Conservation (phyloP, 2,888 invertebrate species). For the Spicauda simplicius region DNA sequence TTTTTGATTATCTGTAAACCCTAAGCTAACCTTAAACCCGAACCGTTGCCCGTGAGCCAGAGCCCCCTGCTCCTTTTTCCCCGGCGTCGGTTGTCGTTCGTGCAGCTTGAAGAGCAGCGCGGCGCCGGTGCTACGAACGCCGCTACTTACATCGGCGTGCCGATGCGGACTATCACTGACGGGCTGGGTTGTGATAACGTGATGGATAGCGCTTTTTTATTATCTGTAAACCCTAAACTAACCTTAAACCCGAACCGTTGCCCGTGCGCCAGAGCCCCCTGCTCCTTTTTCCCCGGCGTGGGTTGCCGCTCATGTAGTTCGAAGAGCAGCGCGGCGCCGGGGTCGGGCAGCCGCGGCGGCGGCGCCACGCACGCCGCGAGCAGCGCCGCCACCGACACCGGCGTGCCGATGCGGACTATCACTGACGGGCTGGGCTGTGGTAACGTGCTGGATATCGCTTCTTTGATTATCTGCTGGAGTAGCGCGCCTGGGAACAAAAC, state of each 20-base stretch:
- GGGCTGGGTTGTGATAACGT: slow-evolving; percentile 73
- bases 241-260: slow-evolving; percentile 80
- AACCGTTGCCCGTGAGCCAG: slow-evolving; percentile 32
- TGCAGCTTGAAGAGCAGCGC: slow-evolving; percentile 84
- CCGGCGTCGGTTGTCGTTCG: slow-evolving; percentile 61
- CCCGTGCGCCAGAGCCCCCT: slow-evolving; percentile 52
- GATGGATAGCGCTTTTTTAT: no score
- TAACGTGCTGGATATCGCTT: slow-evolving; percentile 66
- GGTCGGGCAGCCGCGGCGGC: slow-evolving; percentile 84
- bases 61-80: slow-evolving; percentile 63
- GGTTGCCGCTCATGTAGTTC: slow-evolving; percentile 80
- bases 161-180: slow-evolving; percentile 84
- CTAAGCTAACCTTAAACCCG: no score
- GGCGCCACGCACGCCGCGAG: slow-evolving; percentile 84
- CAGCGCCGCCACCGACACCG: slow-evolving; percentile 85
- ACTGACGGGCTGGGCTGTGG: slow-evolving; percentile 60
- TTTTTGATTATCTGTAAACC: no score
- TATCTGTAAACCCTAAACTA: no score
- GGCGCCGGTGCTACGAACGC: slow-evolving; percentile 85
- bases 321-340: slow-evolving; percentile 83
- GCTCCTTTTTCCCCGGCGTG: slow-evolving; percentile 64
- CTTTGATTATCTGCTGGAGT: slow-evolving; percentile 82
- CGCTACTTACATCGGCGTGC: no score
- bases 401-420: slow-evolving; percentile 86
- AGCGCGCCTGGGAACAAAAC: slow-evolving; percentile 67